Evolutionary conservation across 2,113 vertebrate genomes (phyloP), one percentile per base, ranked within the genome.

Genomic region (Datnioides undecimradiatus): DNA sequence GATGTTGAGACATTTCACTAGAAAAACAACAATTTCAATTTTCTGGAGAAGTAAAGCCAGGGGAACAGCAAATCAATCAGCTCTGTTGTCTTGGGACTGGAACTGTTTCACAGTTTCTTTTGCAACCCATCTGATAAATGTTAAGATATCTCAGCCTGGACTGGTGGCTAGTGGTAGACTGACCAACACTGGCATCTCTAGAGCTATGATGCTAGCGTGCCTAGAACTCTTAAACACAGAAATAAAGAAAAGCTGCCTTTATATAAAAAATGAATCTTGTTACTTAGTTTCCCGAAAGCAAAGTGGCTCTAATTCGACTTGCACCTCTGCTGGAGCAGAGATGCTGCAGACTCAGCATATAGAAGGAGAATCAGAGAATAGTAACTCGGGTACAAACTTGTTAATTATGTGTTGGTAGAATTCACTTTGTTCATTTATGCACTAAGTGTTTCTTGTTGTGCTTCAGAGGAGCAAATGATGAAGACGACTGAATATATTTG

Each of bases 401-500:
- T 27, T 59, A 60, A 52, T 77, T 51, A 49, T 21, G 16, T 52
- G 45, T 45, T 43, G 41, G 25, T 59, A 16, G 36, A 52, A 52
- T 59, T 49, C 70, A 36, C 27, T 40, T 66, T 65, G 40, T 40
- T 49, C 41, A 48, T 66, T 58, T 65, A 11, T 36, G 66, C 12
- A 36, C 21, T 31, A 51, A 58, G 34, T 41, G 49, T 57, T 60
- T 16, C 27, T 36, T 63, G 58, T 67, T 19, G 23, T 81, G 64
- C 36, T 68, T 46, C 55, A 75, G 9, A 68, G 69, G 38, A 82
- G 72, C 72, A 76, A 64, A 76, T 63, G 40, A 57, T 70, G 78
- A 67, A 67, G 43, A 55, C n/a, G 2, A 10, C 9, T 45, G 58
- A 55, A 48, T 23, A 13, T 65, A 41, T 65, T 41, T 58, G 21